Evolutionary conservation across 2,113 vertebrate genomes (phyloP), one percentile per base, ranked within the genome.

Genomic region (Aix galericulata): DNA sequence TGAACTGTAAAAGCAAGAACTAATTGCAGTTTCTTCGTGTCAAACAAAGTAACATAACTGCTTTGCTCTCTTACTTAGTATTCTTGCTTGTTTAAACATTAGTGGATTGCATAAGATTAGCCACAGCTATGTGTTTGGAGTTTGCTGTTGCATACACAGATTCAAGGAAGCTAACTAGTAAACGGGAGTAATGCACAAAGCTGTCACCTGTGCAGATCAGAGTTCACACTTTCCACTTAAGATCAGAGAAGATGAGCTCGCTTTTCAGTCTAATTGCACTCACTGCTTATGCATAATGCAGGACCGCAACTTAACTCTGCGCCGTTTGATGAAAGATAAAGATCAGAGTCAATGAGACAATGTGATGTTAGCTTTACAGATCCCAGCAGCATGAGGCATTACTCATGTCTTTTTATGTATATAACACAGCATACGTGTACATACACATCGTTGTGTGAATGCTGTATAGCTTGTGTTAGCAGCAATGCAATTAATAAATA

Each of bases 211-310:
- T 81, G 76, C 86, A 88, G 83, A 91, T 91, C 73, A 88, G 76
- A 82, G 81, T 52, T 94, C 86, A 84, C 27, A 4, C 67, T 85
- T 94, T 79, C 50, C 36, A 32, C 55, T 63, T 50, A 72, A 91
- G 78, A 97, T 91, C 82, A 82, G 83, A 95, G 76, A 71, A 56
- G 64, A 93, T 69, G 5, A 3, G 44, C 68, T 80, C 93, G 31
- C 88, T 95, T 94, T 91, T 69, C 63, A 88, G 53, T 69, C 63
- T 96, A 66, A 94, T 82, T 91, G 78, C 89, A 59, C 62, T 89
- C 89, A 25, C 50, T 88, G 4, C 75, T 95, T 89, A 89, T 89
- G 82, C 71, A 91, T 95, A 91, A 94, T 94, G 78, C 84, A 95
- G 87, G 75, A 77, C 71, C 75, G 82, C 84, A 94, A 69, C 58